Percentiles rank a stretch among this genome's conserved stretches.
Evolutionary conservation across 2,888 invertebrate species (phyloP).

Genomic region (Microctonus brassicae): DNA sequence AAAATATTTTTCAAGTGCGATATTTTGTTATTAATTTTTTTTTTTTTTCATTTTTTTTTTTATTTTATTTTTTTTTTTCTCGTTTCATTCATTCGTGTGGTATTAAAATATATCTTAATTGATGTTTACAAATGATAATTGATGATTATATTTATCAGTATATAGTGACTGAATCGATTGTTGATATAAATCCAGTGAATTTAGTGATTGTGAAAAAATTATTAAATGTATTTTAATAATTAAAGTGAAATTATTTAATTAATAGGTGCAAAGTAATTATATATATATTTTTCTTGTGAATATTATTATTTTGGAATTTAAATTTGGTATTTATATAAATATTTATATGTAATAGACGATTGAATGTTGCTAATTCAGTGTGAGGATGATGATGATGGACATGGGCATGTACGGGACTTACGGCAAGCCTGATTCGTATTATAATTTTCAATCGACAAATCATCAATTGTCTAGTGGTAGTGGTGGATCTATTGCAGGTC

Average conservation of each 20-base stretch:
- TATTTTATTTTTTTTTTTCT: background rate
- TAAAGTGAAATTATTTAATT: too few species aligned
- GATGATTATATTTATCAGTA: too few species aligned
- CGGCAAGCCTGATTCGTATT: slow-evolving; percentile 66
- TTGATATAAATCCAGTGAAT: too few species aligned
- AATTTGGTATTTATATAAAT: too few species aligned
- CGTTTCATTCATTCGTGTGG: background rate
- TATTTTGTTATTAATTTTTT: background rate
- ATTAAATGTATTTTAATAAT: too few species aligned
- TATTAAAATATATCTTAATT: too few species aligned
- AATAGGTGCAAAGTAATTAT: too few species aligned
- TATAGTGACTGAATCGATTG: too few species aligned
- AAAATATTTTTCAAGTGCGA: slow-evolving; percentile 7
- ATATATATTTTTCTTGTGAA: too few species aligned
- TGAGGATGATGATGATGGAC: slow-evolving; percentile 84
- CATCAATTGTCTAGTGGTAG: slow-evolving; percentile 53
- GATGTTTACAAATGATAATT: too few species aligned
- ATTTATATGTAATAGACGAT: background rate
- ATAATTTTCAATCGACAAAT: slow-evolving; percentile 43
- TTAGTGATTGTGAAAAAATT: background rate
- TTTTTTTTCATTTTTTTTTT: background rate
- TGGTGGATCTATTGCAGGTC: slow-evolving; percentile 62
- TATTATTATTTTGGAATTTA: too few species aligned
- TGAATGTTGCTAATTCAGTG: slow-evolving; percentile 33
- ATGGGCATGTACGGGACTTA: slow-evolving; percentile 81